Evolutionary conservation across 2,113 vertebrate species (phyloP).

Genomic region (Prinia subflava): DNA sequence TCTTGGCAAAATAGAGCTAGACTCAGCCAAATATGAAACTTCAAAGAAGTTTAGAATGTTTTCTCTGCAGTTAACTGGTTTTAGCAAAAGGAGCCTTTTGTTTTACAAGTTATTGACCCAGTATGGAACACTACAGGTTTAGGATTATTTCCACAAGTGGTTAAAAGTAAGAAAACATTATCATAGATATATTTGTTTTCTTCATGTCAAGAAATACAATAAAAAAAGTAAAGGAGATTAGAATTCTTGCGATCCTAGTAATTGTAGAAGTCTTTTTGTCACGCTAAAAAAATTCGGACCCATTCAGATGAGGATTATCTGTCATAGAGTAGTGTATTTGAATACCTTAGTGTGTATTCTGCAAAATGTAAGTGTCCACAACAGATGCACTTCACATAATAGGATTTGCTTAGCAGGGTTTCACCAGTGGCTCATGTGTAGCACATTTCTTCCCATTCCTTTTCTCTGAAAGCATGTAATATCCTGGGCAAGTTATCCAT

Average conservation of each 20-base stretch:
- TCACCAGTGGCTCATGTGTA: background rate
- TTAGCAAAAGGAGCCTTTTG: background rate
- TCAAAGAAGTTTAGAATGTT: background rate
- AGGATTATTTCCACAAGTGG: background rate
- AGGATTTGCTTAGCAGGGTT: background rate
- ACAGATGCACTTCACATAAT: background rate
- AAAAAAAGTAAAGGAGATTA: background rate
- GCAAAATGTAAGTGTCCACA: background rate
- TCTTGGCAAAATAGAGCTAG: background rate
- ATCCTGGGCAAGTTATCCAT: background rate
- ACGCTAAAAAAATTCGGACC: background rate
- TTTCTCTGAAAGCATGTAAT: background rate
- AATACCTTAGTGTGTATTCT: background rate
- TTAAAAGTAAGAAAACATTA: background rate
- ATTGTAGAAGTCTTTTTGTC: background rate
- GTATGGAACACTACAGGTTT: background rate
- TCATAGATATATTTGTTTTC: background rate
- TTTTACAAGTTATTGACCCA: background rate
- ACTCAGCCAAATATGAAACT: background rate
- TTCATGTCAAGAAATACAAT: background rate
- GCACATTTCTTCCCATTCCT: background rate
- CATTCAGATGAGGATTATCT: background rate
- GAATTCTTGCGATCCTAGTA: background rate
- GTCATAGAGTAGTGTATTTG: background rate
- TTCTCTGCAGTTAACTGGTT: background rate